These are phyloP conservation scores for Eciton burchellii DNA, from an alignment of 1,140 invertebrate genomes.

Conservation along the genomic window DNA sequence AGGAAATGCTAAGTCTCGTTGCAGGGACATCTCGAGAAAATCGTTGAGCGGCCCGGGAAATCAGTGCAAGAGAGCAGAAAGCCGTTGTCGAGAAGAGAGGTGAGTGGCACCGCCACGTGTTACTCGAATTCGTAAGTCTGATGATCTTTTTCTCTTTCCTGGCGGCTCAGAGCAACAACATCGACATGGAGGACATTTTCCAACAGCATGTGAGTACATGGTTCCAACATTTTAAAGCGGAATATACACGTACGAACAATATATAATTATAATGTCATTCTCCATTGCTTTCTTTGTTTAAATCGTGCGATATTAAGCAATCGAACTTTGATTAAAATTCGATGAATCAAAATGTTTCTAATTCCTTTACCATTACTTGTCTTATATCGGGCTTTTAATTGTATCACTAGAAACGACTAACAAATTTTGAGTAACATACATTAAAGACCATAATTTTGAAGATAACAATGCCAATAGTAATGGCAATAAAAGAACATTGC, in stretches of 20 bases:
- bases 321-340: neutral
- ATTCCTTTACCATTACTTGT: neutral
- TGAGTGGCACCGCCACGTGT: constrained; percentile 77
- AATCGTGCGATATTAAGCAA: neutral
- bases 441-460: neutral
- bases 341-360: too few relatives aligned
- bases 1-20: constrained; percentile 66
- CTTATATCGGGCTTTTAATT: neutral
- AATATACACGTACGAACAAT: neutral
- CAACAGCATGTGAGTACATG: constrained; percentile 87
- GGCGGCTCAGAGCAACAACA: constrained; percentile 88
- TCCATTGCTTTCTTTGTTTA: neutral
- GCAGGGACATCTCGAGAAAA: constrained; percentile 93
- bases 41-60: constrained; percentile 90
- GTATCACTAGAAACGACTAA: neutral
- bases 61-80: constrained; percentile 86
- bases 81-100: constrained; percentile 89
- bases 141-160: constrained; percentile 74
- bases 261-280: neutral
- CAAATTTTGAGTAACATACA: neutral
- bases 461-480: neutral
- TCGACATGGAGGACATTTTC: constrained; percentile 89
- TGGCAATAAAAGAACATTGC: neutral
- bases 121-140: constrained; percentile 70
- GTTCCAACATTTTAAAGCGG: neutral